phyloP scores from a whole-genome alignment of 2,113 vertebrate genomes.

The Labrus mixtus region DNA sequence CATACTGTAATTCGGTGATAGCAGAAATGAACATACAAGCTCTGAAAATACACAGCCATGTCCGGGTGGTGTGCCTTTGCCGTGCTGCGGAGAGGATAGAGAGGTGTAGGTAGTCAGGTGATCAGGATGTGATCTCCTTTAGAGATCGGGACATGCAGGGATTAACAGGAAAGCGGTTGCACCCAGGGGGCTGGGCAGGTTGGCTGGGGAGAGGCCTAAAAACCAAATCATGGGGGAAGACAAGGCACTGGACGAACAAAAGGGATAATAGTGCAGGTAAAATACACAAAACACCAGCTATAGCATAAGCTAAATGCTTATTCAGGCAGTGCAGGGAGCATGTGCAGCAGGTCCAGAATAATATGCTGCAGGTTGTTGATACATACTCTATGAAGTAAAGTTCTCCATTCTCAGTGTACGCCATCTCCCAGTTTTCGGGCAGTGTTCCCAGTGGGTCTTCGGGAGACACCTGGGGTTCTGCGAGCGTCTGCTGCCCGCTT shows the following conservation, averaged over 20 bases:
- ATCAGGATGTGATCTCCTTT: constrained; percentile 80
- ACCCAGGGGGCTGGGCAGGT: constrained; percentile 66
- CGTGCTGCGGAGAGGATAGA: constrained; percentile 75
- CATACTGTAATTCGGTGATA: constrained; percentile 63
- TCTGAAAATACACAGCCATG: constrained; percentile 73
- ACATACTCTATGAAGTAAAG: constrained; percentile 99
- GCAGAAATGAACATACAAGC: constrained; percentile 75
- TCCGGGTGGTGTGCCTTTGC: constrained; percentile 69
- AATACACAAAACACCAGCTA: constrained; percentile 56
- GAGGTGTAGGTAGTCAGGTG: constrained; percentile 79
- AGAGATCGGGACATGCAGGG: constrained; percentile 78
- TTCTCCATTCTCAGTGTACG: constrained; percentile 98
- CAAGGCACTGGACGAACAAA: constrained; percentile 69
- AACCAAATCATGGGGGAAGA: constrained; percentile 67
- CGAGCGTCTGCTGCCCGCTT: constrained; percentile 92
- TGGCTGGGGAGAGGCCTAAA: constrained; percentile 67
- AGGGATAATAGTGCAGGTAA: constrained; percentile 63
- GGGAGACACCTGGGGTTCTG: constrained; percentile 92
- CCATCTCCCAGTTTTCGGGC: constrained; percentile 99
- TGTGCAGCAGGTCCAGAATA: background rate
- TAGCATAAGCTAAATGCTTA: constrained; percentile 33
- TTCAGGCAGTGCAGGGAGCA: constrained; percentile 17
- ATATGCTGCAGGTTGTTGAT: constrained; percentile 20
- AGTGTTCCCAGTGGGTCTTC: constrained; percentile 94
- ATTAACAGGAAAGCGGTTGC: constrained; percentile 76